These are phyloP conservation scores for Cryptosula pallasiana DNA, from an alignment of 2,888 invertebrate genomes.

Conservation along the genomic window DNA sequence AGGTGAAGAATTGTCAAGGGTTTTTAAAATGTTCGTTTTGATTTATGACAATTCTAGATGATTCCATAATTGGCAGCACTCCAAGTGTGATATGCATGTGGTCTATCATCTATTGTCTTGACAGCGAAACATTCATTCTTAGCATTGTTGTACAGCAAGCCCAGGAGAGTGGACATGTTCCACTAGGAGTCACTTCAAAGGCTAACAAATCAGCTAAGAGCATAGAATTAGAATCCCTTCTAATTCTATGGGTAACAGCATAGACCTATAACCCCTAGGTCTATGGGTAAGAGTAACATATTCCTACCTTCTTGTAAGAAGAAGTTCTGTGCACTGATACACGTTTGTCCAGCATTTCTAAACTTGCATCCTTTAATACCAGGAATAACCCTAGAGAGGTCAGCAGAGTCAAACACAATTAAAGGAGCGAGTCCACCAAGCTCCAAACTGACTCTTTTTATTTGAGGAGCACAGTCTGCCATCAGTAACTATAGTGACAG, in stretches of 20 bases:
- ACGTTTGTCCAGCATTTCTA: conserved; percentile 79
- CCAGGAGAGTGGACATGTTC: too few relatives aligned
- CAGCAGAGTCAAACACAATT: conserved; percentile 87
- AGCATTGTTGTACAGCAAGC: too few relatives aligned
- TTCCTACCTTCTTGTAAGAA: conserved; percentile 20
- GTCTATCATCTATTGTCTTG: too few relatives aligned
- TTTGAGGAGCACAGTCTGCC: conserved; percentile 73
- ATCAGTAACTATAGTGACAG: conserved; percentile 59
- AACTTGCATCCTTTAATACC: conserved; percentile 90
- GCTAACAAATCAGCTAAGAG: background rate
- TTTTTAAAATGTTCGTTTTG: too few relatives aligned
- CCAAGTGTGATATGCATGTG: too few relatives aligned
- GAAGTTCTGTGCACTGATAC: conserved; percentile 23
- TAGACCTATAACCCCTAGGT: background rate
- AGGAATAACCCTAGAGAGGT: conserved; percentile 75
- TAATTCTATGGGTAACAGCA: background rate
- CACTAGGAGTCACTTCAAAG: background rate
- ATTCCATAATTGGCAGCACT: too few relatives aligned
- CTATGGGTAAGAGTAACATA: background rate
- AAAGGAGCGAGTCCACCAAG: conserved; percentile 98
- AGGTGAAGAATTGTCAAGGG: too few relatives aligned
- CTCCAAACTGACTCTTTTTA: conserved; percentile 87
- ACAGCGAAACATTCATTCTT: too few relatives aligned
- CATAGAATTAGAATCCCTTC: too few relatives aligned
- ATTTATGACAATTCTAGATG: too few relatives aligned